These are phyloP conservation scores for Colinus virginianus DNA, from an alignment of 2,113 vertebrate species.

Conservation along the genomic window DNA sequence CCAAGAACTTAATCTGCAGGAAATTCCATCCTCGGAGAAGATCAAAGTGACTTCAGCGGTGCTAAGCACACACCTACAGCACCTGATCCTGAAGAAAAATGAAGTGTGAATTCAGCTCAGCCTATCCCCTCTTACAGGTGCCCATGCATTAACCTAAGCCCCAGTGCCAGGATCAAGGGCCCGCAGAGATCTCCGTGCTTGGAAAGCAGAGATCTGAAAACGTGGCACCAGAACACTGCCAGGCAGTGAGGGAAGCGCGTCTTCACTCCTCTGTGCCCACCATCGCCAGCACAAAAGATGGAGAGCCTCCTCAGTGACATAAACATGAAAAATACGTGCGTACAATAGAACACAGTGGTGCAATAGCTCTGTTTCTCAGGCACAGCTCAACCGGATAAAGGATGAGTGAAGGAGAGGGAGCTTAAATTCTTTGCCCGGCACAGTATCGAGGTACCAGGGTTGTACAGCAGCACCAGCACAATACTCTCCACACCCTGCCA, in stretches of 20 bases:
- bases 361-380: conserved; percentile 51
- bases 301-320: background rate
- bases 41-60: conserved; percentile 23
- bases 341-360: conserved; percentile 22
- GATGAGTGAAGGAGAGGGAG: conserved; percentile 47
- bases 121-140: background rate
- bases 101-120: background rate
- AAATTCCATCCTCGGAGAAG: conserved; percentile 6
- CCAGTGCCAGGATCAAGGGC: background rate
- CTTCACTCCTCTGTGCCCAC: background rate
- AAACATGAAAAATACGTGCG: background rate
- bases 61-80: conserved; percentile 27
- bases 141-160: background rate
- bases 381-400: conserved; percentile 41
- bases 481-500: background rate
- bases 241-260: background rate
- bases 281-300: background rate
- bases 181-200: background rate
- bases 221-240: fast-evolving
- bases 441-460: conserved; percentile 47
- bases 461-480: conserved; percentile 35
- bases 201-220: background rate
- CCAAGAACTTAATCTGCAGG: conserved; percentile 7
- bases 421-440: conserved; percentile 46
- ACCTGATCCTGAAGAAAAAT: background rate